These are phyloP conservation scores for Ardeotis arabs DNA, from an alignment of 2,113 vertebrate genomes.

Conservation along the genomic window DNA sequence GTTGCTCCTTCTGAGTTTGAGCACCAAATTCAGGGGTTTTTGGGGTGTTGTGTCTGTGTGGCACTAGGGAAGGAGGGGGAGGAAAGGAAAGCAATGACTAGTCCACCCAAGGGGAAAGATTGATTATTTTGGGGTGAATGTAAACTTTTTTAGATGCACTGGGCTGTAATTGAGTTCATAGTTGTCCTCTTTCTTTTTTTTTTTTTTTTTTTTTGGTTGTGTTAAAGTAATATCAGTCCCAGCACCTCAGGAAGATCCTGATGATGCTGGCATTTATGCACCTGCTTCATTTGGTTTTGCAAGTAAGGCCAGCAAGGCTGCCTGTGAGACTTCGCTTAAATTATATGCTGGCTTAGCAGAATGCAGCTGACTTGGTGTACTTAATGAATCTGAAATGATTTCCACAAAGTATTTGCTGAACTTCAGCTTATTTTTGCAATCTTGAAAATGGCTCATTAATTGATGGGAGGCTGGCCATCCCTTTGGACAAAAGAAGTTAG, in stretches of 20 bases:
- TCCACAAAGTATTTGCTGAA: not conserved
- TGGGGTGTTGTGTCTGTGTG: not conserved
- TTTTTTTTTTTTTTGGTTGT: not conserved
- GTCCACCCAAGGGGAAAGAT: not conserved
- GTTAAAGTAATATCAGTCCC: not conserved
- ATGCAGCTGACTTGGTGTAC: not conserved
- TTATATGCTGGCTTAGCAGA: conserved; percentile 17
- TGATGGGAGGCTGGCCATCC: not conserved
- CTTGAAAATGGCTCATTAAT: not conserved
- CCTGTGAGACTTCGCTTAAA: not conserved
- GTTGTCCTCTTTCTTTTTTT: not conserved
- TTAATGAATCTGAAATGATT: conserved; percentile 28
- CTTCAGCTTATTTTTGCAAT: not conserved
- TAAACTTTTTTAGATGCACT: too few species aligned
- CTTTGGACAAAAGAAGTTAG: not conserved
- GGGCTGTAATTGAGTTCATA: not conserved
- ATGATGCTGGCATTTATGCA: conserved; percentile 10
- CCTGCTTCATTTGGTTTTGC: conserved; percentile 3
- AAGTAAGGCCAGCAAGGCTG: not conserved
- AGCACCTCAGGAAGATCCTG: not conserved
- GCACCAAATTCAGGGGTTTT: rapidly evolving
- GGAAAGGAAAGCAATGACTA: rapidly evolving
- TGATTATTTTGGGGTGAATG: not conserved
- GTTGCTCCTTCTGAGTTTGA: not conserved
- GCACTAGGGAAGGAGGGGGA: rapidly evolving